A percentile compares a stretch with the other conserved stretches of the same genome.
Evolutionary conservation across 2,797 vertebrate genomes (phyloP).

Genomic region (Orestias chungarensis): DNA sequence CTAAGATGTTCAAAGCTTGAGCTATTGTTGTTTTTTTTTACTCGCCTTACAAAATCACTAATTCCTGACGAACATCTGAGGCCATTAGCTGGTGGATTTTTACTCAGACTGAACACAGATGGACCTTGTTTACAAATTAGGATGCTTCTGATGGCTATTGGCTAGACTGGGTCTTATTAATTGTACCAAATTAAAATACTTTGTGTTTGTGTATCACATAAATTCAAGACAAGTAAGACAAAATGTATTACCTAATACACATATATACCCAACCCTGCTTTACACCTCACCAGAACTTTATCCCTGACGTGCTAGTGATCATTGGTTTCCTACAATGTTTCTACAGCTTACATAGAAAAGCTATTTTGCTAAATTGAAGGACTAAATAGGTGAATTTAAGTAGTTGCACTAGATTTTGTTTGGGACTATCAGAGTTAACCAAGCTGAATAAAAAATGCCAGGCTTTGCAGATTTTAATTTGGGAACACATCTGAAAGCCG

Average conservation of each 20-base stretch:
- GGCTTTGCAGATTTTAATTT: background rate
- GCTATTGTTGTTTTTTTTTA: too few relatives aligned
- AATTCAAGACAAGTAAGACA: background rate
- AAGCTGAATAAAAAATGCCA: background rate
- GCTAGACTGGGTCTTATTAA: too few relatives aligned
- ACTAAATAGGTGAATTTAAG: background rate
- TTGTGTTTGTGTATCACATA: background rate
- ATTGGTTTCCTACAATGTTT: background rate
- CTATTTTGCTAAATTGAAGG: background rate
- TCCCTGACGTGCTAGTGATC: background rate
- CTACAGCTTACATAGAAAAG: background rate
- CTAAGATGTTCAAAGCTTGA: too few relatives aligned
- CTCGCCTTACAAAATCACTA: too few relatives aligned
- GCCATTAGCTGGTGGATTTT: too few relatives aligned
- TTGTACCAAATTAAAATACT: too few relatives aligned
- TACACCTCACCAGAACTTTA: background rate
- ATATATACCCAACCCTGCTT: background rate
- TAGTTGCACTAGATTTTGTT: background rate
- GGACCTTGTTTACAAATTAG: too few relatives aligned
- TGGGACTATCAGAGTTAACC: background rate
- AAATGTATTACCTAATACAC: background rate
- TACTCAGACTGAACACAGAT: too few relatives aligned
- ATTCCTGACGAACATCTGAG: too few relatives aligned
- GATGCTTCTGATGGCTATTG: too few relatives aligned
- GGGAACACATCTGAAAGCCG: background rate